Percentiles rank a stretch among this genome's conserved stretches.
These are phyloP conservation scores for Neodontobutis hainanensis DNA, from an alignment of 2,113 vertebrate species.

Conservation along the genomic window DNA sequence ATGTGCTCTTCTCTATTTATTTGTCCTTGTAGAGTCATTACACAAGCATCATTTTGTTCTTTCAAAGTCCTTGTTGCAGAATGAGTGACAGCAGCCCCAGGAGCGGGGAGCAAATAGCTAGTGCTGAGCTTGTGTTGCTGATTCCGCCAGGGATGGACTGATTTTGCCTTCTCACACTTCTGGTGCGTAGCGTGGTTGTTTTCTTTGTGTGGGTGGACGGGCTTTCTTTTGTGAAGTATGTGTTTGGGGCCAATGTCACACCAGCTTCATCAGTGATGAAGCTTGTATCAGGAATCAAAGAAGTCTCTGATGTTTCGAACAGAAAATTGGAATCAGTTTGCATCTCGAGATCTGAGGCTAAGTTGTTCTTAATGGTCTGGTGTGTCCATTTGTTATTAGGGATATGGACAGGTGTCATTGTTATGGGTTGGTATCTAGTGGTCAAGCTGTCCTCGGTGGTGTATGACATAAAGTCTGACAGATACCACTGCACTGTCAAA, in stretches of 20 bases:
- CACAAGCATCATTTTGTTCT: background rate
- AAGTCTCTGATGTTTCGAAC: slow-evolving; percentile 19
- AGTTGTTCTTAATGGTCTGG: slow-evolving; percentile 28
- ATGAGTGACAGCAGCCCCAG: slow-evolving; percentile 44
- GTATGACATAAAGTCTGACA: slow-evolving; percentile 42
- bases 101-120: slow-evolving; percentile 4
- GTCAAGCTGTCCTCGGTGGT: slow-evolving; percentile 16
- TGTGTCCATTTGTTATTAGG: slow-evolving; percentile 21
- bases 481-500: slow-evolving; percentile 55
- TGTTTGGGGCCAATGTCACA: slow-evolving; percentile 25
- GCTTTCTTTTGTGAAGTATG: slow-evolving; percentile 55
- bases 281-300: slow-evolving; percentile 29
- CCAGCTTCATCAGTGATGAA: slow-evolving; percentile 8
- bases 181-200: slow-evolving; percentile 74
- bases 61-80: slow-evolving; percentile 42
- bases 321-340: slow-evolving; percentile 20
- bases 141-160: slow-evolving; percentile 34
- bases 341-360: slow-evolving; percentile 17
- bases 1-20: slow-evolving; percentile 17
- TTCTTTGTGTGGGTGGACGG: slow-evolving; percentile 57
- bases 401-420: slow-evolving; percentile 15
- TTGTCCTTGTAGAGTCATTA: slow-evolving; percentile 31
- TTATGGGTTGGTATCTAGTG: slow-evolving; percentile 20
- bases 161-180: slow-evolving; percentile 76
- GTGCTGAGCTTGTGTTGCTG: slow-evolving; percentile 23